Conservation (phyloP, 1,140 invertebrate genomes). For the Mercenaria mercenaria region DNA sequence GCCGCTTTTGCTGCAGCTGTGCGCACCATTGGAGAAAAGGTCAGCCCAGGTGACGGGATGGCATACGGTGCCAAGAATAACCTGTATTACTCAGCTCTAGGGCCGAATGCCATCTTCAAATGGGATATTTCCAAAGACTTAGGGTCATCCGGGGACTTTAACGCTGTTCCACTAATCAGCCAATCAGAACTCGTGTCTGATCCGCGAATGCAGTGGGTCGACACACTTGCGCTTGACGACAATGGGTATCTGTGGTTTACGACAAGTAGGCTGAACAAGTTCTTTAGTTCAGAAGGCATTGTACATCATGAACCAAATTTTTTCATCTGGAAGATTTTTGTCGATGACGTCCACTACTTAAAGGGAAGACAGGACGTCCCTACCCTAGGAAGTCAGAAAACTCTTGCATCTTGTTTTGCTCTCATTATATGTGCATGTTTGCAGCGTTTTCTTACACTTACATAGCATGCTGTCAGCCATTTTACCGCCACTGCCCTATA, state of each 20-base stretch:
- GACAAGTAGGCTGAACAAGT: slow-evolving; percentile 53
- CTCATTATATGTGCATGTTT: background rate
- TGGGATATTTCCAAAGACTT: slow-evolving; percentile 34
- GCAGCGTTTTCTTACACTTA: background rate
- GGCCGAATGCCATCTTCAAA: slow-evolving; percentile 38
- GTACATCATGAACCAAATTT: slow-evolving; percentile 49
- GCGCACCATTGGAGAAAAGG: slow-evolving; percentile 62
- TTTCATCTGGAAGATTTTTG: slow-evolving; percentile 53
- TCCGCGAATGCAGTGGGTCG: slow-evolving; percentile 59
- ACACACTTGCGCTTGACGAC: slow-evolving; percentile 55
- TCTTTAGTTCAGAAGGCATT: slow-evolving; percentile 51
- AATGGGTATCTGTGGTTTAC: slow-evolving; percentile 66
- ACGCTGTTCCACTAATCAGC: background rate
- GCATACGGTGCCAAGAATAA: slow-evolving; percentile 44
- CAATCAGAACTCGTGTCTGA: slow-evolving; percentile 31
- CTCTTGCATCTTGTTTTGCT: background rate
- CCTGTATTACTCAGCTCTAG: slow-evolving; percentile 60
- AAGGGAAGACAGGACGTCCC: background rate
- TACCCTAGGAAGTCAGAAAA: background rate
- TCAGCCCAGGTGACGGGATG: slow-evolving; percentile 58
- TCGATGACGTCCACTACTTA: slow-evolving; percentile 46
- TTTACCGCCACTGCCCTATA: no score
- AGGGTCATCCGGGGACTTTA: background rate
- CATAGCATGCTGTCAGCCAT: background rate
- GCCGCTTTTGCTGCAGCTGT: slow-evolving; percentile 56